A percentile compares a stretch with the other conserved stretches of the same genome.
Evolutionary conservation across 2,888 invertebrate genomes (phyloP).

Genomic region (Synanthedon vespiformis): DNA sequence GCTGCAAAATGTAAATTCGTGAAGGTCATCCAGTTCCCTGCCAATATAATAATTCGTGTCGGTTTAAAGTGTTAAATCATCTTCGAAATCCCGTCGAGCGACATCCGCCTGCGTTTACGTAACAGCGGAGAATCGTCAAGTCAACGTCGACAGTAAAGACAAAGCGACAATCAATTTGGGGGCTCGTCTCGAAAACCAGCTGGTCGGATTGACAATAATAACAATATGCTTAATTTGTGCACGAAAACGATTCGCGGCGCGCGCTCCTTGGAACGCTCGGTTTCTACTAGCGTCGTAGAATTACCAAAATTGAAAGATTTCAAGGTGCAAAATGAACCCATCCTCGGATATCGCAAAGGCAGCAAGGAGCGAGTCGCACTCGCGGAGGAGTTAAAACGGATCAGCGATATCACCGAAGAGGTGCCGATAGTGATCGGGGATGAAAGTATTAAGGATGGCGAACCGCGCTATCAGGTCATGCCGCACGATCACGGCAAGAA

Average conservation of each 20-base stretch:
- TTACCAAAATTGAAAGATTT: constrained; percentile 76
- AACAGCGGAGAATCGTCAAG: constrained; percentile 11
- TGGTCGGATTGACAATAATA: constrained; percentile 8
- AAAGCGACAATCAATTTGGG: constrained; percentile 2
- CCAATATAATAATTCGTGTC: constrained; percentile 6
- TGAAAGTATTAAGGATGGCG: constrained; percentile 81
- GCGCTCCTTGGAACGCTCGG: constrained; percentile 44
- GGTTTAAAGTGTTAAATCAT: no score
- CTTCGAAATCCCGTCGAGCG: no score
- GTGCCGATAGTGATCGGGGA: constrained; percentile 98
- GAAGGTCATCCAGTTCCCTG: constrained; percentile 34
- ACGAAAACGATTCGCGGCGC: constrained; percentile 64
- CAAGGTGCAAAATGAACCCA: constrained; percentile 81
- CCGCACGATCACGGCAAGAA: constrained; percentile 91
- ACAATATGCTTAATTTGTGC: constrained; percentile 28
- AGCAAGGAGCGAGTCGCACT: constrained; percentile 84
- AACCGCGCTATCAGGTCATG: constrained; percentile 84
- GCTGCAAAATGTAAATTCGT: constrained; percentile 43
- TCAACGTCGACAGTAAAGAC: not conserved
- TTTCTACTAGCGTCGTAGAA: constrained; percentile 74
- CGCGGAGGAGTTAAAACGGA: constrained; percentile 75
- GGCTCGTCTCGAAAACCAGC: constrained; percentile 5
- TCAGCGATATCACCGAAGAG: constrained; percentile 78
- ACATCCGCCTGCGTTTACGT: constrained; percentile 20
- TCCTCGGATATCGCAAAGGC: constrained; percentile 83